Conservation (phyloP, 2,888 invertebrate genomes). For the Amphipyra tragopoginis region DNA sequence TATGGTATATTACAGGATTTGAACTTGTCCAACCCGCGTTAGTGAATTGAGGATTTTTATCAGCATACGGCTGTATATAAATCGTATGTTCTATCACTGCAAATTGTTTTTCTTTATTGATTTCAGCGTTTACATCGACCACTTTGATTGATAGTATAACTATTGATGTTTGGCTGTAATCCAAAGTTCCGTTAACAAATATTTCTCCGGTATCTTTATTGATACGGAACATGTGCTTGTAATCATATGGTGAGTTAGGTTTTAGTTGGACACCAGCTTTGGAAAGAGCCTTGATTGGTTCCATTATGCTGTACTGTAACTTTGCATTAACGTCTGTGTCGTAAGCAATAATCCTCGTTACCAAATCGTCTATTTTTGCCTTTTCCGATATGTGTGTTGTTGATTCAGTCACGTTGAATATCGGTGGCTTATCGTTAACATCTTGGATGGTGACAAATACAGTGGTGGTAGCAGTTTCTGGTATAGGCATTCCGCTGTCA, state of each 20-base stretch:
- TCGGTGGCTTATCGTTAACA: constrained; percentile 95
- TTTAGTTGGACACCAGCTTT: constrained; percentile 93
- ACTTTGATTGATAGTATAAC: constrained; percentile 93
- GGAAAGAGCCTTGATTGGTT: constrained; percentile 92
- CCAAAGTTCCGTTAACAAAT: constrained; percentile 91
- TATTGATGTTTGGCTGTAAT: constrained; percentile 93
- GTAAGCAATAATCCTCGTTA: constrained; percentile 91
- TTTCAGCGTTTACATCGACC: constrained; percentile 92
- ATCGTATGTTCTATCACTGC: constrained; percentile 93
- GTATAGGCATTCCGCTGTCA: constrained; percentile 93
- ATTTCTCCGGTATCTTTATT: constrained; percentile 92
- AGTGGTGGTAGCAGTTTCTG: constrained; percentile 94
- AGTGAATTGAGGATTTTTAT: constrained; percentile 93
- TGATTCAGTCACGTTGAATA: constrained; percentile 91
- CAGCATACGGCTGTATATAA: constrained; percentile 94
- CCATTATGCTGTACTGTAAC: constrained; percentile 92
- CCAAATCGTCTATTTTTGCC: constrained; percentile 90
- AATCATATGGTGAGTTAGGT: constrained; percentile 90
- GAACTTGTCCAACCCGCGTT: constrained; percentile 93
- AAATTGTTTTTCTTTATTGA: constrained; percentile 91
- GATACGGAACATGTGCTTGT: constrained; percentile 92
- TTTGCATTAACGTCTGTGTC: constrained; percentile 93
- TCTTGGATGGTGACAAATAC: constrained; percentile 93
- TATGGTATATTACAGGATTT: constrained; percentile 91
- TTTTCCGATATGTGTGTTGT: constrained; percentile 93